Base-by-base conservation (phyloP, 2,888 invertebrate species). In the Drosophila anomalata region DNA sequence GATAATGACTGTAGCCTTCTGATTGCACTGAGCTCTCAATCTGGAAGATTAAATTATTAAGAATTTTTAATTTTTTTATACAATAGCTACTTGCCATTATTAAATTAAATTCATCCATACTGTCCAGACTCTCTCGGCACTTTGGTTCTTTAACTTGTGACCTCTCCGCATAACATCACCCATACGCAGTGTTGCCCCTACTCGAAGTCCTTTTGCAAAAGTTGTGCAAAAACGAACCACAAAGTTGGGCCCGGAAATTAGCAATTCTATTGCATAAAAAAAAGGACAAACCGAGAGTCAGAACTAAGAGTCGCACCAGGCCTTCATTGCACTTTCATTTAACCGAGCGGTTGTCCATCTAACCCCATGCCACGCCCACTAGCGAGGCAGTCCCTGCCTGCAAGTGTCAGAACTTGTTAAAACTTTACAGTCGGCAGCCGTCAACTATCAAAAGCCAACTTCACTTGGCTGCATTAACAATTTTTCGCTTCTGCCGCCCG, bases 351-450 rank as follows among this genome's bases (percentile, higher is more conserved):
- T 65, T 75, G 80, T 72, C 80, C 80, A 75, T 46, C 56, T 59
- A 54, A 56, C 57, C 36, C 58, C 6, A 17, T 22, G 36, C 51
- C 20, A 51, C 29, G 11, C 51, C 62, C 33, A 8, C 12, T 11
- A 7, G 50, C n/a, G 14, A 33, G 3, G 8, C 33, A 42, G 56
- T 29, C 54, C 20, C 48, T 5, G 68, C 70, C 87, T 84, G 84
- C 80, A 82, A 87, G 86, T 84, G 84, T 87, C 84, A 87, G 88
- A 88, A 88, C 75, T 88, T 85, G 88, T 85, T 88, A 87, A 85
- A 87, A 85, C 83, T 88, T 87, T 87, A 60, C 66, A 75, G 59
- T 73, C 75, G 63, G 46, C 54, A 63, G 83, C 78, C 85, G 68
- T 79, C 86, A 81, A 74, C 77, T 75, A 60, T 55, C 68, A 70